phyloP scores from a whole-genome alignment of 2,113 vertebrate genomes.

The Brachionichthys hirsutus region DNA sequence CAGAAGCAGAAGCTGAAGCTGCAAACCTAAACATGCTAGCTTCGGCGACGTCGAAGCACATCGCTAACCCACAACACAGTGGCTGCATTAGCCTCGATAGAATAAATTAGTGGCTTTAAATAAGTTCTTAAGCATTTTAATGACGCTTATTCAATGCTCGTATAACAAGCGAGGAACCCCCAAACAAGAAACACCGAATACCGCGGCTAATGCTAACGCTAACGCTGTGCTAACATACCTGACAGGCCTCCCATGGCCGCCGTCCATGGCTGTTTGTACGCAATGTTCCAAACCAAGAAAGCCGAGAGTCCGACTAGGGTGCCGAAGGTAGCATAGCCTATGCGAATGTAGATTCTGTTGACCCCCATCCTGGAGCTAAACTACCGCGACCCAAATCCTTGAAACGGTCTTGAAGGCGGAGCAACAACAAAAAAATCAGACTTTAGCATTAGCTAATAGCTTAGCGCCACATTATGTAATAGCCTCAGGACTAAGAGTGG shows the following conservation, averaged over 20 bases:
- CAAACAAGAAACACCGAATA: no score
- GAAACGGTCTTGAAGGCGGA: neutral
- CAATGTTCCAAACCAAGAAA: slow-evolving; percentile 87
- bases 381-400: no score
- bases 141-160: neutral
- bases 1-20: no score
- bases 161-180: neutral
- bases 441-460: slow-evolving; percentile 26
- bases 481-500: slow-evolving; percentile 2
- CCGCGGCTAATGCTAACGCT: no score
- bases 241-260: slow-evolving; percentile 90
- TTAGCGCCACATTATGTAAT: slow-evolving; percentile 67
- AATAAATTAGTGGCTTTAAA: no score
- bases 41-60: no score
- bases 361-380: slow-evolving; percentile 59
- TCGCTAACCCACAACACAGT: no score
- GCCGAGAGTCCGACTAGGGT: slow-evolving; percentile 81
- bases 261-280: slow-evolving; percentile 84
- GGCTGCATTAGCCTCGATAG: no score
- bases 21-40: no score
- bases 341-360: slow-evolving; percentile 72
- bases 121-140: no score
- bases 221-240: slow-evolving; percentile 69
- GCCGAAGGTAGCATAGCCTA: slow-evolving; percentile 82
- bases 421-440: neutral